Evolutionary conservation across 2,888 invertebrate species (phyloP), one percentile per base, ranked within the genome.

Genomic region (Noctua fimbriata): DNA sequence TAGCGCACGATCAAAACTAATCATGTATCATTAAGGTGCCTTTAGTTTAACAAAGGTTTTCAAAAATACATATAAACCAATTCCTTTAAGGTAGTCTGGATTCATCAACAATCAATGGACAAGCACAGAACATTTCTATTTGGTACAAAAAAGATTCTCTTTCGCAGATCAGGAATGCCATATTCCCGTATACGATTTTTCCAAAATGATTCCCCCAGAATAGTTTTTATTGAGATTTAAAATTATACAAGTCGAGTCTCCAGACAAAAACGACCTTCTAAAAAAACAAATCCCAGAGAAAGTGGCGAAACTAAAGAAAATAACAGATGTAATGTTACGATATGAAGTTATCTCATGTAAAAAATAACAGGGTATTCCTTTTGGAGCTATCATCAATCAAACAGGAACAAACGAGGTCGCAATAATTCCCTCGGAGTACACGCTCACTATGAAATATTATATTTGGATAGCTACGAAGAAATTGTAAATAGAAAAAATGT

Each of bases 351-450:
- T 90, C 84, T 88, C 72, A 79, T 82, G 52, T 76, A 88, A 89
- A 89, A 90, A 88, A 87, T 81, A 81, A 76, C 77, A 70, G 58
- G 73, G 77, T 83, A 84, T 88, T 90, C 83, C 76, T 83, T 83
- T 83, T 79, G 77, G 74, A 76, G 70, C 66, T 73, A 81, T 87
- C 89, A 92, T 92, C 91, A 91, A 93, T 92, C 92, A 92, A 76
- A 69, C 47, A 73, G 79, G 82, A 88, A 91, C 90, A 91, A 90
- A 91, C 91, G 91, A 89, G 81, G 75, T 85, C 84, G 81, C 88
- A 87, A 88, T 91, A 90, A 91, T 91, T 89, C 89, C 88, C 81
- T 83, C 78, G 76, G 82, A 82, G 81, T 87, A 88, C 83, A 85
- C 83, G 86, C 82, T 82, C 81, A 79, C 77, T 84, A 76, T 88